Evolutionary conservation across 2,113 vertebrate genomes (phyloP).

Genomic region (Microtus richardsoni): DNA sequence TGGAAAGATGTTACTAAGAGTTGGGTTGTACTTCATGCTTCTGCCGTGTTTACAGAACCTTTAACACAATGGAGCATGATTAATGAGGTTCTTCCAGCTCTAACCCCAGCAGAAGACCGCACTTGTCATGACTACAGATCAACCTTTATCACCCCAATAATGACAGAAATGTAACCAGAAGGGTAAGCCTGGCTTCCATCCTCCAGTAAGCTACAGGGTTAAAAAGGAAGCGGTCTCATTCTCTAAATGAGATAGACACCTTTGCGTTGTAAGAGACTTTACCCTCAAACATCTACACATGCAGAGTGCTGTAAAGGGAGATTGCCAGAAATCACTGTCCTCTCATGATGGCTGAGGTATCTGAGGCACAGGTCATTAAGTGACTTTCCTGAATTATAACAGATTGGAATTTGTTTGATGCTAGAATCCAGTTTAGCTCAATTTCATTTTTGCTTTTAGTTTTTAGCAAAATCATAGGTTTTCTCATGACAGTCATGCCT

Average conservation of each 20-base stretch:
- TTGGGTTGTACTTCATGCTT: slow-evolving; percentile 48
- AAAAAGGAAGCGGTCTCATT: slow-evolving; percentile 49
- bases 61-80: slow-evolving; percentile 71
- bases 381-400: not conserved
- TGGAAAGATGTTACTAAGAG: slow-evolving; percentile 75
- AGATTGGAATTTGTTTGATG: not conserved
- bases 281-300: not conserved
- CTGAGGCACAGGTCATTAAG: not conserved
- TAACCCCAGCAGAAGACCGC: not conserved
- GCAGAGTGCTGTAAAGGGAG: not conserved
- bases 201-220: slow-evolving; percentile 50
- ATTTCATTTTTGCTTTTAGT: not conserved
- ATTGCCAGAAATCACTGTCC: slow-evolving; percentile 45
- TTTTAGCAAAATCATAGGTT: not conserved
- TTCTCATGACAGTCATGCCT: not conserved
- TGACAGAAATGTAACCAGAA: slow-evolving; percentile 71
- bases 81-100: slow-evolving; percentile 70
- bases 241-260: slow-evolving; percentile 35
- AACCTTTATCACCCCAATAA: slow-evolving; percentile 63
- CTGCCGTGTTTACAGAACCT: slow-evolving; percentile 73
- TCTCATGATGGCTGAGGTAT: slow-evolving; percentile 31
- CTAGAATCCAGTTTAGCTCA: slow-evolving; percentile 10
- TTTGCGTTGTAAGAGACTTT: slow-evolving; percentile 40
- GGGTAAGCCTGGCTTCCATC: slow-evolving; percentile 57
- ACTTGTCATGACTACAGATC: slow-evolving; percentile 72